Conservation (phyloP, 2,113 vertebrate genomes). For the Syrmaticus mikado region DNA sequence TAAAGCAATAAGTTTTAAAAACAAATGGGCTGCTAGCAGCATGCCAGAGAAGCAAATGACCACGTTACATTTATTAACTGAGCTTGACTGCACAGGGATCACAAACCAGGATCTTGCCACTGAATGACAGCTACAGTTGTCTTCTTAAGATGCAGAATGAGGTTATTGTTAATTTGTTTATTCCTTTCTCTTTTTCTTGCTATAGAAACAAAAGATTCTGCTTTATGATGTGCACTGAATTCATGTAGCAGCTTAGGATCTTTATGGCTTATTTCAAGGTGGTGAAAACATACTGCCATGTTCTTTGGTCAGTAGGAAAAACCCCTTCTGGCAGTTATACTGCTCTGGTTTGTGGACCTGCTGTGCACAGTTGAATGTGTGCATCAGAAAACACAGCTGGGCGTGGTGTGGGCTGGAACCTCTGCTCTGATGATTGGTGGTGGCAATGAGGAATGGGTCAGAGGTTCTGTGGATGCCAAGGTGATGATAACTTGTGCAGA, state of each 20-base stretch:
- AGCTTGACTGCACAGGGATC: background rate
- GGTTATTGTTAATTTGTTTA: background rate
- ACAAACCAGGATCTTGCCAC: background rate
- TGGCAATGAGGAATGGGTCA: background rate
- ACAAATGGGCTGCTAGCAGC: background rate
- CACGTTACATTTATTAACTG: background rate
- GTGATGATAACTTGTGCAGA: background rate
- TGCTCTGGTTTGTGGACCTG: background rate
- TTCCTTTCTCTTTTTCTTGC: background rate
- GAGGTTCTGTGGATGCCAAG: background rate
- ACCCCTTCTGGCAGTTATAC: background rate
- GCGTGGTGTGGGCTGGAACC: background rate
- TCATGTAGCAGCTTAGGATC: background rate
- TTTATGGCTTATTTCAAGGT: background rate
- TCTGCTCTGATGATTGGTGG: background rate
- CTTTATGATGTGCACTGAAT: background rate
- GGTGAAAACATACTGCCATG: background rate
- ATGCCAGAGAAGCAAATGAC: background rate
- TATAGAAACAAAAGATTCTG: background rate
- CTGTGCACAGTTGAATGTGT: background rate
- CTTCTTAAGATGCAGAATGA: background rate
- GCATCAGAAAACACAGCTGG: background rate
- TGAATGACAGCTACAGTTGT: background rate
- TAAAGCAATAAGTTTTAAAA: background rate
- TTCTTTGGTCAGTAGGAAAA: background rate